Evolutionary conservation across 2,888 invertebrate species (phyloP).

Genomic region (Apeira syringaria): DNA sequence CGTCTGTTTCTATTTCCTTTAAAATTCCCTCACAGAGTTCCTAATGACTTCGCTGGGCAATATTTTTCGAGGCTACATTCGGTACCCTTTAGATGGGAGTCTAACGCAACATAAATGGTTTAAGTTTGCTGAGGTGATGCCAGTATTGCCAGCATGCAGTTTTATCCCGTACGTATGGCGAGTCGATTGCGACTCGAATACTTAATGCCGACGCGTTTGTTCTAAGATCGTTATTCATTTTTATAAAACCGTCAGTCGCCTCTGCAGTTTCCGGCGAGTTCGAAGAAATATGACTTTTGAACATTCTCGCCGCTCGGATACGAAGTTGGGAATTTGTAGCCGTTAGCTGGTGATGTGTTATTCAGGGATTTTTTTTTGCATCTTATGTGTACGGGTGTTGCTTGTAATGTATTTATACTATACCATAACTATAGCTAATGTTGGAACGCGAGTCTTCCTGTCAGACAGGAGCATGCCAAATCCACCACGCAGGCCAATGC

Average conservation of each 20-base stretch:
- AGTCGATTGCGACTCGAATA: slow-evolving; percentile 49
- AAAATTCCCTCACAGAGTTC: slow-evolving; percentile 32
- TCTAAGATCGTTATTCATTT: slow-evolving; percentile 51
- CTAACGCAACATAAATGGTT: slow-evolving; percentile 39
- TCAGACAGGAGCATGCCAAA: too few relatives aligned
- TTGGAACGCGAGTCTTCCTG: too few relatives aligned
- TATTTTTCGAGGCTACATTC: slow-evolving; percentile 42
- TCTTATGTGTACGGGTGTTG: neutral
- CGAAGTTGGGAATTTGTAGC: slow-evolving; percentile 27
- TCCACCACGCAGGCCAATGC: too few relatives aligned
- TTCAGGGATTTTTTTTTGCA: too few relatives aligned
- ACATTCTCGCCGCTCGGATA: slow-evolving; percentile 24
- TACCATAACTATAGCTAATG: too few relatives aligned
- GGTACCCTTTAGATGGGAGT: slow-evolving; percentile 35
- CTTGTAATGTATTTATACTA: neutral
- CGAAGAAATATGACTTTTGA: slow-evolving; percentile 34
- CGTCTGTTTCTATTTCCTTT: slow-evolving; percentile 36
- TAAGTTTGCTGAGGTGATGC: slow-evolving; percentile 36
- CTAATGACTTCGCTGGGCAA: slow-evolving; percentile 43
- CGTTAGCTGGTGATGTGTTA: slow-evolving; percentile 12
- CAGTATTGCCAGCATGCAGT: slow-evolving; percentile 1
- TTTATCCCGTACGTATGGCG: slow-evolving; percentile 42
- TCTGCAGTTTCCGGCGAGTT: slow-evolving; percentile 30
- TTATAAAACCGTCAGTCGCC: slow-evolving; percentile 40
- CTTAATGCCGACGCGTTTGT: slow-evolving; percentile 52